Evolutionary conservation across 2,113 vertebrate genomes (phyloP).

Genomic region (Ictalurus furcatus): DNA sequence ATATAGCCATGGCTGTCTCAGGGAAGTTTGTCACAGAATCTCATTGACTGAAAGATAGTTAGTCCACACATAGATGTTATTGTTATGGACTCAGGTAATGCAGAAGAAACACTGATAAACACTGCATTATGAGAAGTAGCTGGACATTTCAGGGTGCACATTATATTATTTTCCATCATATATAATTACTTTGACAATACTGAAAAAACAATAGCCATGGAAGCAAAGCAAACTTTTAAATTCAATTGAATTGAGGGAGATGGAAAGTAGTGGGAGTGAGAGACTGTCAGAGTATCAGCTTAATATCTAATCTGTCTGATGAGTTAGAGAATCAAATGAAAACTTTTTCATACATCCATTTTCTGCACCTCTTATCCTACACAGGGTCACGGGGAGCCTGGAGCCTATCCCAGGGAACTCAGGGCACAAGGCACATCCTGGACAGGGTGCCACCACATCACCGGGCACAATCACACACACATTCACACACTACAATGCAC

Average conservation of each 20-base stretch:
- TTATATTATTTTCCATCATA: neutral
- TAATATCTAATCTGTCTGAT: neutral
- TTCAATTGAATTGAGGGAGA: slow-evolving; percentile 30
- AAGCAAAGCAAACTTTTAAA: neutral
- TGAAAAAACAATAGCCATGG: neutral
- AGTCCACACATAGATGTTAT: neutral
- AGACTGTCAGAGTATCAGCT: slow-evolving; percentile 21
- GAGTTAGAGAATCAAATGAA: too few relatives aligned
- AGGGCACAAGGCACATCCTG: too few relatives aligned
- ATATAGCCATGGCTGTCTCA: neutral
- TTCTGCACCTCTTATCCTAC: too few relatives aligned
- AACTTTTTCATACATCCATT: too few relatives aligned
- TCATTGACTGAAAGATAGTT: too few relatives aligned
- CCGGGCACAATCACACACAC: too few relatives aligned
- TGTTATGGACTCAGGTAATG: neutral
- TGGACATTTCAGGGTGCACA: neutral
- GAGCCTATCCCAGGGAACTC: too few relatives aligned
- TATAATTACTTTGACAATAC: neutral
- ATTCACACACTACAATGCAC: too few relatives aligned
- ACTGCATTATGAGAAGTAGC: neutral
- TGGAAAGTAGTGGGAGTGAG: slow-evolving; percentile 17
- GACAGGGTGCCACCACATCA: too few relatives aligned
- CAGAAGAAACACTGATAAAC: neutral
- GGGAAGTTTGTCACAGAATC: neutral
- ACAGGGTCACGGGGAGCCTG: too few relatives aligned